Evolutionary conservation across 2,888 invertebrate genomes (phyloP).

Genomic region (Drosophila glabriapex): DNA sequence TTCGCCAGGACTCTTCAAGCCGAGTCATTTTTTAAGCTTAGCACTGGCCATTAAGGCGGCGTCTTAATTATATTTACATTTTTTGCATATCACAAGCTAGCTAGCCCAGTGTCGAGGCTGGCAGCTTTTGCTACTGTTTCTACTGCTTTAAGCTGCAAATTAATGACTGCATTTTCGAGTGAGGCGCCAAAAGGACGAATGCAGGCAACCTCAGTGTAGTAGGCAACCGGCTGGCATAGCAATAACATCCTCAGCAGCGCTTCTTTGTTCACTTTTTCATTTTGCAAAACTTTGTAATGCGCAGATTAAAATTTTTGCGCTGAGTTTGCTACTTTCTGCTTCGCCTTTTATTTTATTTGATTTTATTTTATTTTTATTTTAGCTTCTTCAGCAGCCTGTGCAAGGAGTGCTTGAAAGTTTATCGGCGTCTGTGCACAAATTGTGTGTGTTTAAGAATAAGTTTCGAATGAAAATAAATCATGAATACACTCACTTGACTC

Average conservation of each 20-base stretch:
- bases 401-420: slow-evolving; percentile 55
- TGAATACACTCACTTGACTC: slow-evolving; percentile 53
- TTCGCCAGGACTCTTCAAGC: slow-evolving; percentile 21
- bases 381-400: slow-evolving; percentile 20
- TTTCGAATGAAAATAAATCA: slow-evolving; percentile 76
- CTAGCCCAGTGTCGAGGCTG: slow-evolving; percentile 10
- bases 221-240: slow-evolving; percentile 4
- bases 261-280: slow-evolving; percentile 56
- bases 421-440: slow-evolving; percentile 38
- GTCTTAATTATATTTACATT: slow-evolving; percentile 69
- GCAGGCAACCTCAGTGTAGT: slow-evolving; percentile 19
- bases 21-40: slow-evolving; percentile 63
- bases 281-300: slow-evolving; percentile 68
- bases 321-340: slow-evolving; percentile 61
- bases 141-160: slow-evolving; percentile 69
- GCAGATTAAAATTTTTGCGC: slow-evolving; percentile 73
- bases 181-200: slow-evolving; percentile 49
- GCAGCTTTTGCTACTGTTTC: slow-evolving; percentile 15
- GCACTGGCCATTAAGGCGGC: slow-evolving; percentile 42
- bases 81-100: slow-evolving; percentile 51
- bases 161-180: slow-evolving; percentile 75
- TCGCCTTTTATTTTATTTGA: neutral
- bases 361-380: slow-evolving; percentile 1
- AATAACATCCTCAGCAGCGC: slow-evolving; percentile 11
- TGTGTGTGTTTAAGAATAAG: slow-evolving; percentile 61